A percentile compares a stretch with the other conserved stretches of the same genome.
These are phyloP conservation scores for Drosophila maculinotata DNA, from an alignment of 2,888 invertebrate species.

Conservation along the genomic window DNA sequence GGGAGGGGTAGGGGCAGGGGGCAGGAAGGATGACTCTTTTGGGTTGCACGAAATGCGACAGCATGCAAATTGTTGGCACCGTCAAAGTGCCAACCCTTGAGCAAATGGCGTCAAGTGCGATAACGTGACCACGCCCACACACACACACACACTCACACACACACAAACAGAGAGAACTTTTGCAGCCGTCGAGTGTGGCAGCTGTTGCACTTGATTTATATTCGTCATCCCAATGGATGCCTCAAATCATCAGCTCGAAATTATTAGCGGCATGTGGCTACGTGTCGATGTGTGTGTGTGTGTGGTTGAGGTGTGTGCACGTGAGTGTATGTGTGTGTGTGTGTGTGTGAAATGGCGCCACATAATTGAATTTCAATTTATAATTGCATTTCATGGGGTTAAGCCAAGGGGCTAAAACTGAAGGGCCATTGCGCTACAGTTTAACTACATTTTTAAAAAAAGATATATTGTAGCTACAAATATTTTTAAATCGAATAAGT, in stretches of 20 bases:
- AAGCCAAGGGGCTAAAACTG: neutral
- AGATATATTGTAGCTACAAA: no score
- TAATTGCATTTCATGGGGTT: constrained; percentile 40
- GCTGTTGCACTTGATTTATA: constrained; percentile 27
- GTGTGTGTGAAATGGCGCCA: constrained; percentile 10
- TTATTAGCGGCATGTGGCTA: constrained; percentile 38
- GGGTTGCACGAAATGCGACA: constrained; percentile 44
- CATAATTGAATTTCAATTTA: constrained; percentile 58
- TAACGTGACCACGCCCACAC: constrained; percentile 54
- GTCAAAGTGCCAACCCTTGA: constrained; percentile 76
- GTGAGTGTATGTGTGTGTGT: constrained; percentile 3
- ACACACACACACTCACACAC: constrained; percentile 2
- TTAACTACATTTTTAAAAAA: neutral
- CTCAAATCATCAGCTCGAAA: constrained; percentile 27
- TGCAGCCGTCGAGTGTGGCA: neutral
- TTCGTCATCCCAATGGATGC: constrained; percentile 30
- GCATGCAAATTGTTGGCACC: constrained; percentile 73
- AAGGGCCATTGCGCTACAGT: neutral
- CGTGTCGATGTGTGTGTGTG: constrained; percentile 9
- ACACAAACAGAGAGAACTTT: neutral
- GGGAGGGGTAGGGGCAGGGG: neutral
- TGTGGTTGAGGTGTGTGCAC: neutral
- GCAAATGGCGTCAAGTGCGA: constrained; percentile 74
- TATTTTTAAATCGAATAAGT: no score
- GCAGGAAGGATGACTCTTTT: constrained; percentile 2